Percentiles rank a stretch among this genome's conserved stretches.
These are phyloP conservation scores for Thereva nobilitata DNA, from an alignment of 2,888 invertebrate genomes.

Conservation along the genomic window DNA sequence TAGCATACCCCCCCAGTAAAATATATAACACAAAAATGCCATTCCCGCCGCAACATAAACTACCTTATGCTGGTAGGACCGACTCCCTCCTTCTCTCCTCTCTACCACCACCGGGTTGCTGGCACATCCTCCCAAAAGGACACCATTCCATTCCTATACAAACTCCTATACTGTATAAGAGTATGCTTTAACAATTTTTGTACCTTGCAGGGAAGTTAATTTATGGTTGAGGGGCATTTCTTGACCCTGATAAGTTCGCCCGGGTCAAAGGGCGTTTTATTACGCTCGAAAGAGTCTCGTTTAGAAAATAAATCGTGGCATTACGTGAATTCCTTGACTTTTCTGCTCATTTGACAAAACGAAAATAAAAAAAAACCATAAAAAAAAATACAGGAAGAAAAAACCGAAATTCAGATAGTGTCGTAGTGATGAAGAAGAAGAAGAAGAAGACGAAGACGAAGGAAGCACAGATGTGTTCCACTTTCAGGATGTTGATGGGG, in stretches of 20 bases:
- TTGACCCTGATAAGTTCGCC: slow-evolving; percentile 7
- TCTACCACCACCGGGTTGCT: no score
- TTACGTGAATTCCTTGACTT: slow-evolving; percentile 8
- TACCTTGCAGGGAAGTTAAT: slow-evolving; percentile 13
- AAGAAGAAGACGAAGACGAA: neutral
- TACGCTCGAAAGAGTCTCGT: slow-evolving; percentile 7
- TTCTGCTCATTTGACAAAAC: slow-evolving; percentile 10
- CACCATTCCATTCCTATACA: no score
- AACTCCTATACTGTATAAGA: no score
- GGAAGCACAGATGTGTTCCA: neutral
- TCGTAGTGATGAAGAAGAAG: no score
- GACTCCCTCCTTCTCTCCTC: no score
- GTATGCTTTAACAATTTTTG: neutral
- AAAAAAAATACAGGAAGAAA: no score
- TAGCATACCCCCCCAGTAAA: neutral
- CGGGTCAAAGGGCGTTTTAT: slow-evolving; percentile 15
- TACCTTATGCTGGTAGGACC: no score
- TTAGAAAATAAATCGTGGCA: slow-evolving; percentile 18
- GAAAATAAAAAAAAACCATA: neutral
- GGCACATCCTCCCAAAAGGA: no score
- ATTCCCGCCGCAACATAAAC: no score
- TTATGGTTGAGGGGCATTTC: slow-evolving; percentile 6
- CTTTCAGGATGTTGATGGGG: neutral
- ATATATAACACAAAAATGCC: neutral
- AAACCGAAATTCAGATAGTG: no score